Conservation (phyloP, 2,797 vertebrate genomes). For the Telmatherina bonti region DNA sequence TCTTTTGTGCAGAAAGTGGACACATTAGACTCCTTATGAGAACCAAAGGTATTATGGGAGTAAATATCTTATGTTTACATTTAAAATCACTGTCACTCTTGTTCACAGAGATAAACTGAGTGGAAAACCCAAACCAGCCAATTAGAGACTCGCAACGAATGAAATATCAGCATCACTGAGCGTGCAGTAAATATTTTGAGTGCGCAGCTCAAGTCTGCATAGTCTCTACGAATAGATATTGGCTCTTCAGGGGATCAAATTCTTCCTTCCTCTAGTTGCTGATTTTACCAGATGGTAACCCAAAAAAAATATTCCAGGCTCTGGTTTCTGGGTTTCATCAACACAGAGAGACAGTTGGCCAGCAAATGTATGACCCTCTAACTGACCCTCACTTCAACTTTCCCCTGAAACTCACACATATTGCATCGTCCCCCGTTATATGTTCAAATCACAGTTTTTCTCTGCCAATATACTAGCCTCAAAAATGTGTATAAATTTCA, state of each 20-base stretch:
- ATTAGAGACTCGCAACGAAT: no score
- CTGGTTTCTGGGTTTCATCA: conserved; percentile 33
- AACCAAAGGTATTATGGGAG: no score
- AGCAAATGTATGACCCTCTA: conserved; percentile 38
- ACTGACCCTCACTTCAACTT: conserved; percentile 37
- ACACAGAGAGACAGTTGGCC: conserved; percentile 5
- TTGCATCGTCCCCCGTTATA: conserved; percentile 34
- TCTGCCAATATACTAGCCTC: conserved; percentile 56
- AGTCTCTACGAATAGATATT: conserved; percentile 2
- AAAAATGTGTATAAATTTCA: conserved; percentile 65
- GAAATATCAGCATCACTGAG: no score
- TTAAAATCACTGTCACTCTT: no score
- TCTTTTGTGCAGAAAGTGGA: no score
- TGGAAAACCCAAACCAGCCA: no score
- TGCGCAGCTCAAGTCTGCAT: not conserved
- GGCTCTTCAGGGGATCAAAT: not conserved
- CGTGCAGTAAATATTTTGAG: not conserved
- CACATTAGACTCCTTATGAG: no score
- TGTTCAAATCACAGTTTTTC: conserved; percentile 51
- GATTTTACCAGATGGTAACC: conserved; percentile 14
- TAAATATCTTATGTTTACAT: no score
- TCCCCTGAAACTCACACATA: conserved; percentile 46
- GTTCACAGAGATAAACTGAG: no score
- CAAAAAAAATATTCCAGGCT: conserved; percentile 7
- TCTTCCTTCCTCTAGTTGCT: conserved; percentile 10